Percentiles rank a stretch among this genome's conserved stretches.
Evolutionary conservation across 2,888 invertebrate species (phyloP).

Genomic region (Bombylius discolor): DNA sequence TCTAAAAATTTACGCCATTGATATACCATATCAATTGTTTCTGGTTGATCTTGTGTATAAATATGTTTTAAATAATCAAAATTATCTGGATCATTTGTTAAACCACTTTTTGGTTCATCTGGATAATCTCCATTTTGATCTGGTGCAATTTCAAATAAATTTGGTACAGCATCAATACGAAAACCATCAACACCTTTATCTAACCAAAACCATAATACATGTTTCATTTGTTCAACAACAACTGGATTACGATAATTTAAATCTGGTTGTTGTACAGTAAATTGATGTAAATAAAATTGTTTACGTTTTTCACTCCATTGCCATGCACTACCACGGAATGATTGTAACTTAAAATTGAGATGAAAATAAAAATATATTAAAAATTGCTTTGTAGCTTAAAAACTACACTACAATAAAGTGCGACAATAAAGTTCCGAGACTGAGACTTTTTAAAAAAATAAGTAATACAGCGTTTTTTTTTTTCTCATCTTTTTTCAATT

Average conservation of each 20-base stretch:
- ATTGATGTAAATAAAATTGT: constrained; percentile 54
- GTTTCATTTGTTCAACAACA: constrained; percentile 41
- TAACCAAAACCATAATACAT: constrained; percentile 57
- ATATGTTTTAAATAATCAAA: constrained; percentile 45
- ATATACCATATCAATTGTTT: constrained; percentile 43
- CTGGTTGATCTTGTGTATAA: constrained; percentile 47
- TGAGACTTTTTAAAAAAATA: too few relatives aligned
- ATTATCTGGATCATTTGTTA: constrained; percentile 38
- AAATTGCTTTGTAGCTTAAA: not conserved
- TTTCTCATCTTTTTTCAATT: too few relatives aligned
- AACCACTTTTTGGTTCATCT: constrained; percentile 43
- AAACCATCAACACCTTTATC: constrained; percentile 69
- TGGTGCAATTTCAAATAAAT: constrained; percentile 23
- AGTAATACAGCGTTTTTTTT: too few relatives aligned
- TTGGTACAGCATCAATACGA: constrained; percentile 51
- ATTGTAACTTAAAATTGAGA: too few relatives aligned
- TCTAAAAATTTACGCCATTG: constrained; percentile 46
- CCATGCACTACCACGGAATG: constrained; percentile 47
- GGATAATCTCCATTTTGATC: constrained; percentile 22
- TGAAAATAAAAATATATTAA: constrained; percentile 12
- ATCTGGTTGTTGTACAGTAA: constrained; percentile 47
- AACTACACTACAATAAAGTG: too few relatives aligned
- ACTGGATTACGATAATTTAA: constrained; percentile 45
- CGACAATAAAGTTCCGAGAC: too few relatives aligned
- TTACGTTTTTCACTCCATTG: constrained; percentile 44